phyloP scores from a whole-genome alignment of 1,140 invertebrate genomes.

The Reticulitermes speratus region DNA sequence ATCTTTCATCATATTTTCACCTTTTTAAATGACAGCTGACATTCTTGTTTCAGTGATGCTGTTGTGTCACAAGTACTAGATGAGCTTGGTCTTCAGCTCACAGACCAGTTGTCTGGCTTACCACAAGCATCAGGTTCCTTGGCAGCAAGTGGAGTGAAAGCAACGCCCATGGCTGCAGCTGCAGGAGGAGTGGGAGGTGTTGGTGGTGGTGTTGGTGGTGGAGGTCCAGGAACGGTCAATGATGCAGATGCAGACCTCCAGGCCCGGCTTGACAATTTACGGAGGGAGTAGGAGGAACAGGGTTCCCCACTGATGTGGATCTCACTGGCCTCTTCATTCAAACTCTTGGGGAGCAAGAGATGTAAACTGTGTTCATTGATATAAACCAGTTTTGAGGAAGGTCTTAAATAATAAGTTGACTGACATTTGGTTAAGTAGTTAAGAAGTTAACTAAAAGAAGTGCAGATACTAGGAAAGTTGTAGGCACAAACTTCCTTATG shows the following conservation, averaged over 20 bases:
- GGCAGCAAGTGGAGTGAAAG: constrained; percentile 52
- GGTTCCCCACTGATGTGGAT: neutral
- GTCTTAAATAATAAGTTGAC: no score
- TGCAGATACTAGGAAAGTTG: no score
- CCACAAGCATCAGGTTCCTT: constrained; percentile 71
- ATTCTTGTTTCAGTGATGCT: constrained; percentile 66
- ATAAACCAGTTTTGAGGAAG: no score
- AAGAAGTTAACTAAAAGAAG: no score
- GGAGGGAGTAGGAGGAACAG: constrained; percentile 69
- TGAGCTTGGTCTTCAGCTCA: constrained; percentile 93
- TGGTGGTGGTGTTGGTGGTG: constrained; percentile 51
- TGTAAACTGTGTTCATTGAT: no score
- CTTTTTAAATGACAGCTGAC: neutral
- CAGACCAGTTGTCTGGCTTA: constrained; percentile 81
- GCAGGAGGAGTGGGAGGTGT: constrained; percentile 47
- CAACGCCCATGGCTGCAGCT: constrained; percentile 57
- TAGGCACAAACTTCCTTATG: no score
- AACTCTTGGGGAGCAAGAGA: neutral
- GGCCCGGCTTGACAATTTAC: constrained; percentile 89
- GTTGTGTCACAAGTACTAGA: constrained; percentile 92
- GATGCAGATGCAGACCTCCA: constrained; percentile 95
- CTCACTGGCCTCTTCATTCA: neutral
- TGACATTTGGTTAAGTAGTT: no score
- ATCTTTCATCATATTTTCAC: neutral
- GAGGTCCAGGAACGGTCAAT: constrained; percentile 58